Percentiles rank a stretch among this genome's conserved stretches.
Evolutionary conservation across 2,797 vertebrate species (phyloP).

Genomic region (Calcarius lapponicus): DNA sequence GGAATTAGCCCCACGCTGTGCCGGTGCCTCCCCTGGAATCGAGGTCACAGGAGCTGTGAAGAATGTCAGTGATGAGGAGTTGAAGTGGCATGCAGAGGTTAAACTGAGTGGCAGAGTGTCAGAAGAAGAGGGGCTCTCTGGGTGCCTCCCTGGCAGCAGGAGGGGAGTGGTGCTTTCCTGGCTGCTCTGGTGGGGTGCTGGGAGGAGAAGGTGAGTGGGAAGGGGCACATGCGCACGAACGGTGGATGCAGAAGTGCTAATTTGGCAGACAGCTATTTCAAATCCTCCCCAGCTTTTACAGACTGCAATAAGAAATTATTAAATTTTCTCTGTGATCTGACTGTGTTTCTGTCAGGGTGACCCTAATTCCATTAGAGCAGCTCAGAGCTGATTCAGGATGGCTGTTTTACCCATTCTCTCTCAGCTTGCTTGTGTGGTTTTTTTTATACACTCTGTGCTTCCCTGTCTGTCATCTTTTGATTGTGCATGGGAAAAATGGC

Average conservation of each 20-base stretch:
- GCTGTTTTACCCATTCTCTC: conserved; percentile 60
- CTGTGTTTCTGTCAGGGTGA: conserved; percentile 84
- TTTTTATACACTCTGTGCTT: conserved; percentile 25
- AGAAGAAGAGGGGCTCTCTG: background rate
- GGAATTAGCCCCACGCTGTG: accelerated
- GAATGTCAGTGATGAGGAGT: background rate
- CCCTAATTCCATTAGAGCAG: conserved; percentile 85
- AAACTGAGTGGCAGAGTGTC: background rate
- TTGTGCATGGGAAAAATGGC: conserved; percentile 53
- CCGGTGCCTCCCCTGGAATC: background rate
- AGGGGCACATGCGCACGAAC: background rate
- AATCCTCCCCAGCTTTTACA: conserved; percentile 23
- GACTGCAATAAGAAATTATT: conserved; percentile 74
- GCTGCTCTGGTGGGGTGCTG: background rate
- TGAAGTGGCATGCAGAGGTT: background rate
- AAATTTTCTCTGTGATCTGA: conserved; percentile 83
- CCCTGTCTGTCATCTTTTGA: conserved; percentile 55
- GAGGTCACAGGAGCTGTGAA: background rate
- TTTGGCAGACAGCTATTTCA: conserved; percentile 42
- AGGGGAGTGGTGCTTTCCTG: accelerated
- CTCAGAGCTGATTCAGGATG: conserved; percentile 65
- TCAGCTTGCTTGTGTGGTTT: conserved; percentile 38
- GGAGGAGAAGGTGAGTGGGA: background rate
- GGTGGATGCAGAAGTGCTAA: background rate
- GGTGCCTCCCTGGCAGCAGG: background rate